A percentile compares a stretch with the other conserved stretches of the same genome.
Conservation (phyloP, 2,113 vertebrate genomes). For the Otis tarda region DNA sequence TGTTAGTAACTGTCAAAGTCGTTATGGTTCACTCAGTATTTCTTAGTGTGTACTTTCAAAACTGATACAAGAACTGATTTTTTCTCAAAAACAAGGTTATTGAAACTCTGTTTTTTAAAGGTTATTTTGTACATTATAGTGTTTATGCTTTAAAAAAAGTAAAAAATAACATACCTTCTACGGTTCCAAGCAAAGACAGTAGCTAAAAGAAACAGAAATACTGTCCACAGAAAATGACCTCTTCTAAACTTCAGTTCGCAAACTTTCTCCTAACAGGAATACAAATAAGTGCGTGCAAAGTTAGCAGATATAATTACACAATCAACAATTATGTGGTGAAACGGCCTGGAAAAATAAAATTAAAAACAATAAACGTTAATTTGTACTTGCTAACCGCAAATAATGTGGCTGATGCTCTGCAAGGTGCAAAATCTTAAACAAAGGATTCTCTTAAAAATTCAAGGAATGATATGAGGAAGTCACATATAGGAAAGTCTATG, state of each 20-base stretch:
- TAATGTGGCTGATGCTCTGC: background rate
- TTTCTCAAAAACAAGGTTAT: background rate
- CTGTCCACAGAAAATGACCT: background rate
- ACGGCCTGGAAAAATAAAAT: conserved; percentile 53
- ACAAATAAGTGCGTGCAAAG: background rate
- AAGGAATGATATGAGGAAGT: background rate
- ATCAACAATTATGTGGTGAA: conserved; percentile 39
- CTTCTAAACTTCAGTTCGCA: background rate
- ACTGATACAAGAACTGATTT: background rate
- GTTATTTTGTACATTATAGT: background rate
- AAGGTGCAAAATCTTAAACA: background rate
- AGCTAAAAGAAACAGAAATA: background rate
- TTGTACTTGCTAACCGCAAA: background rate
- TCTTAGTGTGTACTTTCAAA: background rate
- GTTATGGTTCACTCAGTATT: background rate
- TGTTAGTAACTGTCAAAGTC: background rate
- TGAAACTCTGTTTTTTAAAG: background rate
- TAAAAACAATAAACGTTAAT: conserved; percentile 40
- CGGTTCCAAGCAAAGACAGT: background rate
- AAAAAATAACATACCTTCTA: background rate
- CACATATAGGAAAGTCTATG: background rate
- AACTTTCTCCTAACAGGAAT: conserved; percentile 6
- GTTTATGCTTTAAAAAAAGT: background rate
- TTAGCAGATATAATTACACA: background rate
- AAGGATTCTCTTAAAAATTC: background rate